Evolutionary conservation across 2,797 vertebrate species (phyloP).

Genomic region (Podargus strigoides): DNA sequence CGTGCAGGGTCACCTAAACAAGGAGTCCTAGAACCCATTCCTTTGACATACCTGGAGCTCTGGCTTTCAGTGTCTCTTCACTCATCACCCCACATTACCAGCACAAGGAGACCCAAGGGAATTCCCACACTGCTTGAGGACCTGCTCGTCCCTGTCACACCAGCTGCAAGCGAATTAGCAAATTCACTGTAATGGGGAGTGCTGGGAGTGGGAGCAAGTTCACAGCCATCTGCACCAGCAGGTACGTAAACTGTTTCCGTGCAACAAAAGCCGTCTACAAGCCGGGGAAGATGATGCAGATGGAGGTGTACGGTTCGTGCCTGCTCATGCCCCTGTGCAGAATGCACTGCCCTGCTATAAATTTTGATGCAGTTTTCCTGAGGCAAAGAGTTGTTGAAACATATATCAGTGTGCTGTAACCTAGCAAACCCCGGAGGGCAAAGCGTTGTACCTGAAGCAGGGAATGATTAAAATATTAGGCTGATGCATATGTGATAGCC

Average conservation of each 20-base stretch:
- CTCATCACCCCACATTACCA: fast-evolving
- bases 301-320: not conserved
- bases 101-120: fast-evolving
- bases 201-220: not conserved
- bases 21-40: not conserved
- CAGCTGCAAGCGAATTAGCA: not conserved
- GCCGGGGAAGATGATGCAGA: not conserved
- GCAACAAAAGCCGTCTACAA: not conserved
- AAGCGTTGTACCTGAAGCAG: not conserved
- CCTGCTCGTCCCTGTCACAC: not conserved
- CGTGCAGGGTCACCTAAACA: not conserved
- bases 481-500: not conserved
- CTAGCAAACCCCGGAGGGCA: not conserved
- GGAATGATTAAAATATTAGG: slow-evolving; percentile 45
- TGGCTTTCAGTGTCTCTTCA: fast-evolving
- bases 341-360: not conserved
- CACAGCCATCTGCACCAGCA: fast-evolving
- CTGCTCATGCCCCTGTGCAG: not conserved
- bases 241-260: not conserved
- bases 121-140: not conserved
- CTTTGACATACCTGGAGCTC: not conserved
- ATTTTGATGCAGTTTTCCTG: slow-evolving; percentile 3
- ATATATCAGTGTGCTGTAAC: not conserved
- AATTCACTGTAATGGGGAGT: not conserved
- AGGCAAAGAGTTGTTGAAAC: slow-evolving; percentile 8